These are phyloP conservation scores for Littorina saxatilis DNA, from an alignment of 1,140 invertebrate species.

Conservation along the genomic window DNA sequence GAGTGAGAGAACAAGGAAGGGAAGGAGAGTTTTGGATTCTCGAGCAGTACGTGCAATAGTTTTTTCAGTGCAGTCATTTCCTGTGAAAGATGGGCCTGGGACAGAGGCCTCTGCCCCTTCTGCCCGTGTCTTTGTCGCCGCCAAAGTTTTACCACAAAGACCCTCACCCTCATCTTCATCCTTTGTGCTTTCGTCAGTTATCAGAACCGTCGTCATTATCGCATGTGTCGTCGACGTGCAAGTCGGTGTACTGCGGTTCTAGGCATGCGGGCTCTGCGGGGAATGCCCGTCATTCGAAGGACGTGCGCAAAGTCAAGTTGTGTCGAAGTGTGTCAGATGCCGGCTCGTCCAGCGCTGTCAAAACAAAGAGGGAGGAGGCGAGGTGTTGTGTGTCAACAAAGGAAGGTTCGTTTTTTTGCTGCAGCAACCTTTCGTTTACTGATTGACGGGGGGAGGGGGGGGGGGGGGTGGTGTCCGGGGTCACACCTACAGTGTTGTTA, in stretches of 20 bases:
- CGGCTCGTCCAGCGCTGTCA: not conserved
- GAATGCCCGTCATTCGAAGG: not conserved
- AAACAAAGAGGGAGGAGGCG: not conserved
- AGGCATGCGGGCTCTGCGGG: not conserved
- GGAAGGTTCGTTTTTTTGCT: constrained; percentile 1
- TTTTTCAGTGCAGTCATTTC: not conserved
- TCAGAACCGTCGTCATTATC: not conserved
- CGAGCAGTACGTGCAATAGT: not conserved
- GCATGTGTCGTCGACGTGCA: constrained; percentile 17
- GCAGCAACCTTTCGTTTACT: no score
- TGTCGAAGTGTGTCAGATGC: not conserved
- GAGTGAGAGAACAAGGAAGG: not conserved
- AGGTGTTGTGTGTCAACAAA: not conserved
- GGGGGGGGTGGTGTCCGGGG: no score
- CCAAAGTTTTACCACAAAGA: not conserved
- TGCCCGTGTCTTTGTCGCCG: not conserved
- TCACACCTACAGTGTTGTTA: no score
- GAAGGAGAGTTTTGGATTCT: not conserved
- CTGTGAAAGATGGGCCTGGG: constrained; percentile 11
- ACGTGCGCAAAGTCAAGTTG: not conserved
- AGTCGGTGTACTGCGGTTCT: constrained; percentile 18
- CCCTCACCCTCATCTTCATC: constrained; percentile 29
- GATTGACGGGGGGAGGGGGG: no score
- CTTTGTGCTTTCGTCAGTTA: not conserved
- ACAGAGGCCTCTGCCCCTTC: constrained; percentile 20